These are phyloP conservation scores for Pithys albifrons DNA, from an alignment of 2,113 vertebrate species.

Conservation along the genomic window DNA sequence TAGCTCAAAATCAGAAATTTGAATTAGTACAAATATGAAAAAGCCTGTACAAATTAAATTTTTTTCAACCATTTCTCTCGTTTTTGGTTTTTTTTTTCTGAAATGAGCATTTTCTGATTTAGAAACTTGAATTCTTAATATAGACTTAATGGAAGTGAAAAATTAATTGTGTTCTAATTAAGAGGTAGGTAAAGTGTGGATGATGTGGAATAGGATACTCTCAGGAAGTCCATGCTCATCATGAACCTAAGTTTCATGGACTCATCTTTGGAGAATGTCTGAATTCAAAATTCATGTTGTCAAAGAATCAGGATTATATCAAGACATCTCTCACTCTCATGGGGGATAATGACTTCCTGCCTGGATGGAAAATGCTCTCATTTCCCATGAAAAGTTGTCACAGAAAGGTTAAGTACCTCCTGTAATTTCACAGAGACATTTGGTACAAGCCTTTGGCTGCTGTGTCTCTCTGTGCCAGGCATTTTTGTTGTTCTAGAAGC, in stretches of 20 bases:
- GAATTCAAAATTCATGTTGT: neutral
- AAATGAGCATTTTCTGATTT: neutral
- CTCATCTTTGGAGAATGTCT: neutral
- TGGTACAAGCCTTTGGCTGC: neutral
- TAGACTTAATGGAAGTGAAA: neutral
- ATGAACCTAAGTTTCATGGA: neutral
- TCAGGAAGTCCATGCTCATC: neutral
- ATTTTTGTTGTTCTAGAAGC: neutral
- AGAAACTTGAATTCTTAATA: neutral
- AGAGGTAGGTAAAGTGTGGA: neutral
- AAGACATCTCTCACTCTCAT: neutral
- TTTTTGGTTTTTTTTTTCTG: neutral
- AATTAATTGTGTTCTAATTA: neutral
- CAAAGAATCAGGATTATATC: neutral
- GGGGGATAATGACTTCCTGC: neutral
- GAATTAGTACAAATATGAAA: neutral
- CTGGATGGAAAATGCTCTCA: constrained; percentile 4
- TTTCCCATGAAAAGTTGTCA: neutral
- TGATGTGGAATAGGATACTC: neutral
- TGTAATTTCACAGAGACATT: neutral
- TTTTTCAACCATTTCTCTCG: neutral
- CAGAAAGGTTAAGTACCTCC: constrained; percentile 8
- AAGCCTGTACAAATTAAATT: neutral
- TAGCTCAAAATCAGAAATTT: neutral
- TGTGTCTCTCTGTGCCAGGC: neutral